phyloP scores from a whole-genome alignment of 2,113 vertebrate species.

The Alectura lathami region DNA sequence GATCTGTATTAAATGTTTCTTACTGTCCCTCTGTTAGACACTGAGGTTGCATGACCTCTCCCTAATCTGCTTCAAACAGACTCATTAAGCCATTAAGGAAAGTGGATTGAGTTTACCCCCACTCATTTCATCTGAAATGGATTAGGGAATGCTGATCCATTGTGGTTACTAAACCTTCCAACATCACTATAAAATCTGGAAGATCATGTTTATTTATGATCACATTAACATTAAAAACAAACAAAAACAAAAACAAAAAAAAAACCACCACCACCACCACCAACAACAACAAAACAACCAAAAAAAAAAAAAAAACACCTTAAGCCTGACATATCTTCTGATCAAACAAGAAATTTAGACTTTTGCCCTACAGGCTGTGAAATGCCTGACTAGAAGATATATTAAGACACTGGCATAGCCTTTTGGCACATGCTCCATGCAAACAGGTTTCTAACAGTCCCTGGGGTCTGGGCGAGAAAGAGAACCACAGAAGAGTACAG shows the following conservation, averaged over 20 bases:
- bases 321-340: background rate
- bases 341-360: background rate
- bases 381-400: background rate
- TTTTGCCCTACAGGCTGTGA: background rate
- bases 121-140: background rate
- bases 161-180: background rate
- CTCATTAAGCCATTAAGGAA: conserved; percentile 48
- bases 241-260: too few relatives aligned
- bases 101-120: conserved; percentile 41
- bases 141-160: conserved; percentile 35
- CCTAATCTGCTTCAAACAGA: conserved; percentile 29
- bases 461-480: background rate
- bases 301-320: background rate
- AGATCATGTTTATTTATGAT: background rate
- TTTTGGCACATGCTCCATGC: fast-evolving
- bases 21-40: background rate
- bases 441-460: background rate
- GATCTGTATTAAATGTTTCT: background rate
- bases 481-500: background rate
- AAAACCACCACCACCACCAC: too few relatives aligned
- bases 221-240: background rate
- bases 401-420: background rate
- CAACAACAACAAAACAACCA: too few relatives aligned
- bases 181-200: background rate
- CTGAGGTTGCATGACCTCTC: background rate